Base-by-base conservation (phyloP, 2,888 invertebrate species). In the Apamea anceps region DNA sequence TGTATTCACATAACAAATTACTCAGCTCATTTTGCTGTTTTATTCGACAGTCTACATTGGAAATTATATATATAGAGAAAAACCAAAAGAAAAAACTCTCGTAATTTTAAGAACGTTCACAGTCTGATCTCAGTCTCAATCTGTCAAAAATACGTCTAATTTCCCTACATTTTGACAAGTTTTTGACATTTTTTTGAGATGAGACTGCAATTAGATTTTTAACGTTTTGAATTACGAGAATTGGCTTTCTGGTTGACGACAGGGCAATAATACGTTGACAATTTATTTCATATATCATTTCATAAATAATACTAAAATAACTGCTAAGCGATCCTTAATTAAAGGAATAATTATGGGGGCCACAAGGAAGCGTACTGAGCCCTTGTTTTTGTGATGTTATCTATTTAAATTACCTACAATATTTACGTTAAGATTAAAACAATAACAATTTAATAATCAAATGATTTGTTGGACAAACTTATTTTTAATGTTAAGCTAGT, bases 291-390 rank as follows among this genome's bases (percentile, higher is more conserved):
- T 10, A 65, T 3, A 32, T 32, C 0, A 65, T 65, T 57, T 54
- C 6, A 32, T 45, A 65, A 57, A 65, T 62, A 1, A 2, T n/a
- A 62, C 1, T 5, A 32, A 51, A 21, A 73, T 18, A 48, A n/a
- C 15, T 54, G 68, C 18, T 18, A 15, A 32, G 6, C 0, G 0
- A 37, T 57, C 7, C 6, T 48, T 28, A 21, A 51, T 7, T 12
- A 42, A 42, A 7, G 37, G 6, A 57, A 32, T 25, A 42, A n/a
- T n/a, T 28, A 37, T 70, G 51, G 63, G 57, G n/a, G 45, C 74
- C 37, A 65, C 37, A 79, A 82, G 82, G 63, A 63, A 72, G 42
- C 42, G 57, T 51, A 32, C 18, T 82, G 28, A 48, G 67, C 25
- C 66, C 37, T 32, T 18, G 28, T 60, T n/a, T 42, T n/a, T n/a